These are phyloP conservation scores for Papilio polyxenes DNA, from an alignment of 1,140 invertebrate species.

Conservation along the genomic window DNA sequence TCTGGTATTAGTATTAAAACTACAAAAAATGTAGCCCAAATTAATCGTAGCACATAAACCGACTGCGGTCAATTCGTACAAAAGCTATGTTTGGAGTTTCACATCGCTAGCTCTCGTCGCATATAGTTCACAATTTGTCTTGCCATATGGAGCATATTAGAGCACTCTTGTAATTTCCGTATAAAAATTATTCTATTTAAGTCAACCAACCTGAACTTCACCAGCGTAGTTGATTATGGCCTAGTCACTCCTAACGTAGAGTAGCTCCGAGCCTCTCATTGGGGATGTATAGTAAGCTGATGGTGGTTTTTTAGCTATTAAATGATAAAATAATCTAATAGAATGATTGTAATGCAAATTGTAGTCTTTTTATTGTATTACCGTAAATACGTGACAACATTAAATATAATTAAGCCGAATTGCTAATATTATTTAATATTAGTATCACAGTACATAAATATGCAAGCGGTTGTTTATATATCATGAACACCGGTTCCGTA, in stretches of 20 bases:
- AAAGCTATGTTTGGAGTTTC: not conserved
- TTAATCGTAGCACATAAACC: not conserved
- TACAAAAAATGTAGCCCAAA: not conserved
- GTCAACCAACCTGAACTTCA: too few species aligned
- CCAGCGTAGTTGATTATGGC: too few species aligned
- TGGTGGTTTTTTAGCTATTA: too few species aligned
- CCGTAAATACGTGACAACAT: too few species aligned
- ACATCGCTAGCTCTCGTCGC: not conserved
- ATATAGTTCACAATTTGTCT: slow-evolving; percentile 15
- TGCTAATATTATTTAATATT: not conserved
- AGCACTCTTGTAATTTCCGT: not conserved
- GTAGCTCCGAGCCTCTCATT: too few species aligned
- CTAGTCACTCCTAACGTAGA: too few species aligned
- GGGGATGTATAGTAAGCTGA: too few species aligned
- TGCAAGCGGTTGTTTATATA: not conserved
- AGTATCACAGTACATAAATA: slow-evolving; percentile 1
- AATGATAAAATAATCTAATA: too few species aligned
- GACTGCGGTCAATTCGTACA: not conserved
- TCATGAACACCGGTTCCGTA: not conserved
- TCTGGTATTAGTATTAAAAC: not conserved
- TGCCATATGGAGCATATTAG: not conserved
- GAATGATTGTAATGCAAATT: too few species aligned
- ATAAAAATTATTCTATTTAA: not conserved
- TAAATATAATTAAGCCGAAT: too few species aligned
- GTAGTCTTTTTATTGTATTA: too few species aligned